Evolutionary conservation across 2,113 vertebrate species (phyloP), one percentile per base, ranked within the genome.

Genomic region (Hyperopisus bebe): DNA sequence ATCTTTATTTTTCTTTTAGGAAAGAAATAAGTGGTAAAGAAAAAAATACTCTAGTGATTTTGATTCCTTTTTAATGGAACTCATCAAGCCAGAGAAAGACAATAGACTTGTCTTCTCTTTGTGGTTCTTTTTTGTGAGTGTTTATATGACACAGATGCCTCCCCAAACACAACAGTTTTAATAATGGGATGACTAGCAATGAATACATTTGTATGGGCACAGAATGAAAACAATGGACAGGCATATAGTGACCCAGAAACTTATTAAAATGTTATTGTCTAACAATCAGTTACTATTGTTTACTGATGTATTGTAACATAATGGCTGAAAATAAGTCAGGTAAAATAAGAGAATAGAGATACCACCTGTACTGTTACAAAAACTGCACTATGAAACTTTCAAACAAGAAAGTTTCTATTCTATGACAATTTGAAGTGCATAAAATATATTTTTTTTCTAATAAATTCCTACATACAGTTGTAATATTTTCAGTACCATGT

Each of bases 171-270:
- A 39, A 10, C 53, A 35, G 2, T 35, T 42, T 58, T 87, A 21
- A 58, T 58, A 21, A 44, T 21, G 86, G 24, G 31, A 15, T 27
- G 35, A 24, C 31, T 46, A 50, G 39, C 17, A 35, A 77, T 89
- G 46, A 89, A 82, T 53, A 53, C 11, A 82, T 53, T 89, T 89
- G 31, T 6, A 89, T 88, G 55, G 9, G 42, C 44, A 51, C 46
- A 70, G 66, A 80, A 35, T 39, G 19, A 13, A 46, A 35, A 51
- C 17, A 50, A 83, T 15, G 35, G 48, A 8, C 48, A 19, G 15
- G 51, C 50, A 89, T 27, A 46, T 89, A 51, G 77, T 83, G 77
- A 89, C 58, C 87, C 44, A 27, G 21, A 77, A 77, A 27, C 70
- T 77, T 35, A 55, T 89, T 83, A 42, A n/a, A 83, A 89, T 83